These are phyloP conservation scores for Bombus superbus DNA, from an alignment of 1,140 invertebrate genomes.

Conservation along the genomic window DNA sequence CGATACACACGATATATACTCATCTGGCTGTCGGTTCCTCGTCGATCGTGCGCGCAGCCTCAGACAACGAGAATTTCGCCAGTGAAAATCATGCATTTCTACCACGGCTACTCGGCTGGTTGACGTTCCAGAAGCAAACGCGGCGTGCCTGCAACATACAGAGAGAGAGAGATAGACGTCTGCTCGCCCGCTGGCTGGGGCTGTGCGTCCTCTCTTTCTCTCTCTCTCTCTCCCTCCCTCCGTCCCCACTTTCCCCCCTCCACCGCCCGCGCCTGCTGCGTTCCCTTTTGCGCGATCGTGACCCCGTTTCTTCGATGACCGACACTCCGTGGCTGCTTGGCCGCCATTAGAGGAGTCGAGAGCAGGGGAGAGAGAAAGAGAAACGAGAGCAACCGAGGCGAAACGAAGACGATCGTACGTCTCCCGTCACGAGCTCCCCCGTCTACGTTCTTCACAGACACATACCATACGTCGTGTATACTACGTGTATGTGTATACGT, in stretches of 20 bases:
- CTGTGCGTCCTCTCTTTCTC: conserved; percentile 28
- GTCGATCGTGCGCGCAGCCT: conserved; percentile 45
- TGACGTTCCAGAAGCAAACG: conserved; percentile 54
- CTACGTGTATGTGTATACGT: neutral
- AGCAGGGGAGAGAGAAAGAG: conserved; percentile 46
- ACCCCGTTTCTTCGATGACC: conserved; percentile 80
- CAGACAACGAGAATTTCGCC: conserved; percentile 41
- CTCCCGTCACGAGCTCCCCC: conserved; percentile 14
- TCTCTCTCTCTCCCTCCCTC: conserved; percentile 9
- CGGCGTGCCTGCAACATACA: neutral
- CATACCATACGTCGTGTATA: too few species aligned
- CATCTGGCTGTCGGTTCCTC: neutral
- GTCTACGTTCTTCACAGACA: too few species aligned
- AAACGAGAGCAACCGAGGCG: conserved; percentile 45
- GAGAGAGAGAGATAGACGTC: neutral
- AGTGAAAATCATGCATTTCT: conserved; percentile 55
- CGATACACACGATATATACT: conserved; percentile 25
- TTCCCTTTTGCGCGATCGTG: conserved; percentile 81
- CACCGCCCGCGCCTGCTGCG: conserved; percentile 54
- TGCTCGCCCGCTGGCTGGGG: neutral
- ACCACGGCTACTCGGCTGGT: conserved; percentile 48
- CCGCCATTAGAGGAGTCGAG: conserved; percentile 68
- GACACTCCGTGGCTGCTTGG: conserved; percentile 71
- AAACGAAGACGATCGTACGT: conserved; percentile 35
- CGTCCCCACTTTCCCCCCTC: neutral